Evolutionary conservation across 2,888 invertebrate species (phyloP), one percentile per base, ranked within the genome.

Genomic region (Acrobasis suavella): DNA sequence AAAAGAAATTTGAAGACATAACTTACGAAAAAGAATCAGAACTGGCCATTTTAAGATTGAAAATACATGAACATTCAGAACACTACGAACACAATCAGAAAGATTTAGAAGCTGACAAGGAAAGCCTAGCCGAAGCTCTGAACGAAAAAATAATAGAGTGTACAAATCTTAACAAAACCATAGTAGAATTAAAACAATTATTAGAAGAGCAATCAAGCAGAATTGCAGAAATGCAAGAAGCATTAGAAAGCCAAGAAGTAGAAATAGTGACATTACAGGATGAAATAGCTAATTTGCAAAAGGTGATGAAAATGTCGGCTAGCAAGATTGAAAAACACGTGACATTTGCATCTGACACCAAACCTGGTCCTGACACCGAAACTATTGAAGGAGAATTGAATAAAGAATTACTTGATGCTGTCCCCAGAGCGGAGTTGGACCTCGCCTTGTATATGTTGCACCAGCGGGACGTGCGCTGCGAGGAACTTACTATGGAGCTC

Each of bases 361-460:
- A 92, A 76, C 78, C 77, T 2, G 80, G 76, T 17, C 69, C 70
- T 17, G 85, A 84, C 2, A 72, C 68, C 10, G 80, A 76, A 17
- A 63, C 64, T 16, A 17, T 69, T 2, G 76, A 80, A 50, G 69
- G 65, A 16, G 59, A 67, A 60, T 58, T 85, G 22, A 85, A 81
- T 65, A 87, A 75, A 63, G 86, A 88, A 15, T 73, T 89, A 9
- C 71, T 87, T 46, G 88, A 91, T 60, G 85, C 87, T 46, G 87
- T 92, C 37, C 89, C 91, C 0, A 89, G 94, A 75, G 94, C 95
- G 0, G 96, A 97, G 82, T 85, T 97, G 61, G 97, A 97, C 77
- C 89, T 96, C 60, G 96, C 97, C 0, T 83, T 97, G 51, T 97
- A 97, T 77, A 96, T 96, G 95, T 87, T 97, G 60, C 97, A 98